Conservation (phyloP, 2,888 invertebrate species). For the Drosophila sordidapex region DNA sequence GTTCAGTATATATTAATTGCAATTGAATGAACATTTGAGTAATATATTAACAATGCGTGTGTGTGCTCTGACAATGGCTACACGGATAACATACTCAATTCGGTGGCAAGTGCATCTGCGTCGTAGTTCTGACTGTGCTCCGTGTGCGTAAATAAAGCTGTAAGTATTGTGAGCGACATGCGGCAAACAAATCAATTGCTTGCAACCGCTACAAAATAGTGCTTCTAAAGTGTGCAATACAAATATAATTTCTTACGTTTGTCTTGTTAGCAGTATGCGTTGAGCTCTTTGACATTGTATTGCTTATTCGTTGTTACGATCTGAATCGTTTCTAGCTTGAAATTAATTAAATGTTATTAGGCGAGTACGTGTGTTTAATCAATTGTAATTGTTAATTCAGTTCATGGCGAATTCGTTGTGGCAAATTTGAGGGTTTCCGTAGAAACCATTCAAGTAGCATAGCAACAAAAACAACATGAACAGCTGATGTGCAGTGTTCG, state of each 20-base stretch:
- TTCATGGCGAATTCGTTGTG: constrained; percentile 59
- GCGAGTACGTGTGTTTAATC: constrained; percentile 60
- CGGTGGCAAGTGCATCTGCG: constrained; percentile 25
- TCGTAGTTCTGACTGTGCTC: background rate
- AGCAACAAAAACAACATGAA: constrained; percentile 60
- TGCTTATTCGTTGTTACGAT: background rate
- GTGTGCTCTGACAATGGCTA: constrained; percentile 12
- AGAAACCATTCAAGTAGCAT: constrained; percentile 53
- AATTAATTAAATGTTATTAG: constrained; percentile 12
- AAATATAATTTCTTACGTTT: constrained; percentile 52
- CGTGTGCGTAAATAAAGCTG: constrained; percentile 23
- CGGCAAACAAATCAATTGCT: constrained; percentile 29
- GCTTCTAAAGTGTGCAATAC: constrained; percentile 18
- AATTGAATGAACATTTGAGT: constrained; percentile 34
- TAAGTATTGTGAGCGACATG: constrained; percentile 9
- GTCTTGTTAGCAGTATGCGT: constrained; percentile 45
- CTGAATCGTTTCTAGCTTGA: background rate
- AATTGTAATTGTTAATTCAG: constrained; percentile 59
- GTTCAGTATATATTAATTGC: constrained; percentile 16
- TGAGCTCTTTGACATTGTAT: constrained; percentile 62
- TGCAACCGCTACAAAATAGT: constrained; percentile 8
- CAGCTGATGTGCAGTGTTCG: constrained; percentile 56
- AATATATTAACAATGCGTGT: constrained; percentile 20
- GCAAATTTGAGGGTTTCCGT: constrained; percentile 52
- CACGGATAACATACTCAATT: constrained; percentile 1